These are phyloP conservation scores for Rhizoglyphus robini DNA, from an alignment of 1,140 invertebrate species.

Conservation along the genomic window DNA sequence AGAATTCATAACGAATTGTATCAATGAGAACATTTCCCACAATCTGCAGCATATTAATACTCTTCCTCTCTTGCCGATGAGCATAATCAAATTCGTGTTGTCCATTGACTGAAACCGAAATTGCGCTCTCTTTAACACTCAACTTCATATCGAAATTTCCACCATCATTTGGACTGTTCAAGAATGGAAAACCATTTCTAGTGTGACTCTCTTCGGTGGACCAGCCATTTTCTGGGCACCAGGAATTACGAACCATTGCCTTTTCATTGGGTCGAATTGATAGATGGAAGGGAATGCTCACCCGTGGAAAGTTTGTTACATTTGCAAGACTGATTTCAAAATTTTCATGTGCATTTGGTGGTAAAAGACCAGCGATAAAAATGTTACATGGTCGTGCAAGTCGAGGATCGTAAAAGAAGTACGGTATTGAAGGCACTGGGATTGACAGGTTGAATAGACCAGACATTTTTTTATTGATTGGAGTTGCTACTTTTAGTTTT, in stretches of 20 bases:
- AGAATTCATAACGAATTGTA: not conserved
- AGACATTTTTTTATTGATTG: no score
- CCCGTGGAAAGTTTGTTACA: no score
- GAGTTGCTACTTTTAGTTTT: no score
- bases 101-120: not conserved
- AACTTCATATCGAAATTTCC: constrained; percentile 4
- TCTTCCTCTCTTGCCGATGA: not conserved
- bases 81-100: not conserved
- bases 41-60: not conserved
- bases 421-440: not conserved
- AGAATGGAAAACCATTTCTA: not conserved
- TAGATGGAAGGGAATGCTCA: not conserved
- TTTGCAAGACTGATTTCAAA: not conserved
- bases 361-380: not conserved
- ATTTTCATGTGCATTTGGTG: not conserved
- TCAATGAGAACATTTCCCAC: not conserved
- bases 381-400: not conserved
- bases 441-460: no score
- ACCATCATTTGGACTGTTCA: not conserved
- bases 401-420: not conserved
- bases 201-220: not conserved
- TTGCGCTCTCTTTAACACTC: not conserved
- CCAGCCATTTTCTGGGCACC: not conserved
- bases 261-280: not conserved
- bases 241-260: not conserved